Evolutionary conservation across 2,797 vertebrate species (phyloP).

Genomic region (Chelidonichthys spinosus): DNA sequence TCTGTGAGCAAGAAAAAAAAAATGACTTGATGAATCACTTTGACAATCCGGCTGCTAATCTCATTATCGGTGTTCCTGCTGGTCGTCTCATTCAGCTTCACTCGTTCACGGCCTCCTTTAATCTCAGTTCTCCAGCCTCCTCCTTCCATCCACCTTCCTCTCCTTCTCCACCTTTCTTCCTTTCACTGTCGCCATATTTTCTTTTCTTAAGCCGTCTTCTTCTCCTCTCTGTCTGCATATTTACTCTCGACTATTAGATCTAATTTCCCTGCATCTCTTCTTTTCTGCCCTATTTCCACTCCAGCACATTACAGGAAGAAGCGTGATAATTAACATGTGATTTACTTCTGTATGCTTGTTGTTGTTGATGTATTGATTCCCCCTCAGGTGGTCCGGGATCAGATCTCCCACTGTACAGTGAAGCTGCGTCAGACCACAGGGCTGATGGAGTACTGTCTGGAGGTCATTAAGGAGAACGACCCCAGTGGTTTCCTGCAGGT

Average conservation of each 20-base stretch:
- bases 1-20: constrained; percentile 2
- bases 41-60: constrained; percentile 31
- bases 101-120: constrained; percentile 19
- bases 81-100: constrained; percentile 3
- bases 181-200: not conserved
- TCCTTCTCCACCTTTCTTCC: not conserved
- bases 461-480: constrained; percentile 99
- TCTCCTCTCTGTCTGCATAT: not conserved
- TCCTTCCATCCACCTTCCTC: constrained; percentile 4
- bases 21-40: constrained; percentile 39
- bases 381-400: constrained; percentile 94
- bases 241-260: not conserved
- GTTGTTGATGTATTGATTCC: constrained; percentile 1
- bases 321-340: constrained; percentile 24
- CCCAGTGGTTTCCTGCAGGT: constrained; percentile 99
- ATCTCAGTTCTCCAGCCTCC: constrained; percentile 5
- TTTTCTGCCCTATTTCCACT: not conserved
- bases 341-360: constrained; percentile 11
- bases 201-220: not conserved
- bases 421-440: constrained; percentile 98
- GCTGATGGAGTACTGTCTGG: constrained; percentile 98
- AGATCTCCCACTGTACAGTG: constrained; percentile 98
- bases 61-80: constrained; percentile 35
- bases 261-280: not conserved
- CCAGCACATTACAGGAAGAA: constrained; percentile 28